Evolutionary conservation across 2,888 invertebrate species (phyloP), one percentile per base, ranked within the genome.

Genomic region (Uloborus plumipes): DNA sequence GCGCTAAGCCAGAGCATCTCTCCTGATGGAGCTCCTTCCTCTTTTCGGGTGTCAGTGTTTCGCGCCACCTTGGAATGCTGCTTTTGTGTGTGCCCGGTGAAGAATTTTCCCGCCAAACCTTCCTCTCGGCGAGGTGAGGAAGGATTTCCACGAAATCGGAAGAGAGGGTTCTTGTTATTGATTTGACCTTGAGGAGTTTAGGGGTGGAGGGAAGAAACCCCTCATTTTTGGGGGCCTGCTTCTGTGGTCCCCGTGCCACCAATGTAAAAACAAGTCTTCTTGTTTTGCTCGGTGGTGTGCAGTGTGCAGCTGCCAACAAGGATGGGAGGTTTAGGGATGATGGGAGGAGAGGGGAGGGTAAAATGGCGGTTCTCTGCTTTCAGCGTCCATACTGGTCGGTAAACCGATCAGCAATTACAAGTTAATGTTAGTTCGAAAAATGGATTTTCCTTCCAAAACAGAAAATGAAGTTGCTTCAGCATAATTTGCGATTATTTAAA

Each of bases 121-220:
- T 20, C 50, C 47, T 20, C 18, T n/a, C 7, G 66, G n/a, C 20
- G 55, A 49, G 62, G 70, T 9, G 15, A 13, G 47, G 53, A 31
- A 15, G 51, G 62, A 62, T 71, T 71, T 78, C 78, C 71, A 20
- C 58, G 59, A 78, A 78, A 55, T 71, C 71, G 49, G 59, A 55
- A 55, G 71, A 64, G 73, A 50, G 26, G 49, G 58, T 26, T 16
- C 51, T 69, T 59, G 75, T 58, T 78, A 79, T 79, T 79, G 72
- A 65, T 72, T 79, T 79, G 79, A 79, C 79, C 79, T 79, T 79
- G 66, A 53, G 79, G 61, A 70, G 79, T 26, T 51, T 51, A 16
- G 39, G 39, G 39, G 3, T 4, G 39, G 9, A 9, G 9, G 39
- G 9, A 39, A 9, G 9, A 39, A 39, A 39, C 50, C 47, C 50